Evolutionary conservation across 2,888 invertebrate genomes (phyloP).

Genomic region (Eristalis pertinax): DNA sequence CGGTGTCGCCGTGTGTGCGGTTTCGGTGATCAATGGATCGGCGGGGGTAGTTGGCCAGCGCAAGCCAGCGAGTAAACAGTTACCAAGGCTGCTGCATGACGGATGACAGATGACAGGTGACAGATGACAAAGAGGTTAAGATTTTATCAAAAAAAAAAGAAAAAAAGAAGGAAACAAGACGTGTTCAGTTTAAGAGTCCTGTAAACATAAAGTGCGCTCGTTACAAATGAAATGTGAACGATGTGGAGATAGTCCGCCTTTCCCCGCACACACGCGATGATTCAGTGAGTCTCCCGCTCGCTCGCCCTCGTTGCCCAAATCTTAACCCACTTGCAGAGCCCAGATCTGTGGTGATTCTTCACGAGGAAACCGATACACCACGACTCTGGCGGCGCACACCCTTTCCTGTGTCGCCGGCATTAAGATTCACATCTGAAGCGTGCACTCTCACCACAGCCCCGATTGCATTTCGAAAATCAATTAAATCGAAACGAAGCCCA

Average conservation of each 20-base stretch:
- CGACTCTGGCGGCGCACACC: background rate
- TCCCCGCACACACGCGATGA: too few species aligned
- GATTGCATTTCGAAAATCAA: background rate
- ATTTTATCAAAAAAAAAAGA: background rate
- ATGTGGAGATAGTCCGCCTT: too few species aligned
- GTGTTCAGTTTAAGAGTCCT: too few species aligned
- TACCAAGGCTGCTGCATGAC: background rate
- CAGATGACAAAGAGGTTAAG: background rate
- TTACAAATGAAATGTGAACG: too few species aligned
- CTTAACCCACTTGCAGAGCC: background rate
- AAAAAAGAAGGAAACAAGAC: too few species aligned
- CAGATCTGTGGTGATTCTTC: background rate
- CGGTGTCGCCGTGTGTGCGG: background rate
- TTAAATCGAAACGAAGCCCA: background rate
- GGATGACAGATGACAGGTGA: background rate
- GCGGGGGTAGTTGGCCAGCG: background rate
- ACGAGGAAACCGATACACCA: background rate
- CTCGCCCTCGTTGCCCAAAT: background rate
- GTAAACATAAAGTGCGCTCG: too few species aligned
- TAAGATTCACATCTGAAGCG: background rate
- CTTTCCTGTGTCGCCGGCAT: background rate
- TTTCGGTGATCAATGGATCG: background rate
- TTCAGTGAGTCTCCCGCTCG: too few species aligned
- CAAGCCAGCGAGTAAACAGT: background rate
- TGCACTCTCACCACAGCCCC: background rate